A percentile compares a stretch with the other conserved stretches of the same genome.
phyloP scores from a whole-genome alignment of 2,888 invertebrate species.

The Apodemia zela region DNA sequence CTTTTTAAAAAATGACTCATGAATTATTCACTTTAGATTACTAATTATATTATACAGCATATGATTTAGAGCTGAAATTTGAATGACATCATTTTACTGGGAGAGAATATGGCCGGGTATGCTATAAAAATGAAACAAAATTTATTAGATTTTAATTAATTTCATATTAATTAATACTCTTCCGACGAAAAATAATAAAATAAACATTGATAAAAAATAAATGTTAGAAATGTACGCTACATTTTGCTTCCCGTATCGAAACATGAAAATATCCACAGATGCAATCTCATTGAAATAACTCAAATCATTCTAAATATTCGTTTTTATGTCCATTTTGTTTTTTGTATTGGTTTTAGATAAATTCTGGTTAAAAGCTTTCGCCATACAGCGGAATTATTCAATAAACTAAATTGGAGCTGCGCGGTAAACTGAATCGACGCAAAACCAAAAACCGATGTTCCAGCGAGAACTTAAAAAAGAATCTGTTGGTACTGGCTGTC shows the following conservation, averaged over 20 bases:
- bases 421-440: conserved; percentile 11
- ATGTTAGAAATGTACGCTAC: conserved; percentile 15
- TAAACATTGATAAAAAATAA: too few species aligned
- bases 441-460: conserved; percentile 4
- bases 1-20: too few species aligned
- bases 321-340: conserved; percentile 9
- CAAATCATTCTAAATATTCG: neutral
- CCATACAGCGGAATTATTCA: conserved; percentile 19
- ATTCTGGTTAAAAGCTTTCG: conserved; percentile 10
- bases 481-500: conserved; percentile 27
- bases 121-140: too few species aligned
- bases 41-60: too few species aligned
- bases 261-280: neutral
- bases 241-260: conserved; percentile 38
- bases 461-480: conserved; percentile 8
- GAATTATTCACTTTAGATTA: too few species aligned
- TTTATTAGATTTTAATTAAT: too few species aligned
- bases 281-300: conserved; percentile 3
- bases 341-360: conserved; percentile 2
- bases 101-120: too few species aligned
- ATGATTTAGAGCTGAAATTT: too few species aligned
- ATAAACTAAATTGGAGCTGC: conserved; percentile 16
- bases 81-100: too few species aligned
- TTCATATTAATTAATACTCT: too few species aligned
- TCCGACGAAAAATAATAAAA: too few species aligned